Percentiles rank a stretch among this genome's conserved stretches.
Conservation (phyloP, 1,140 invertebrate species). For the Trichomalopsis sarcophagae region DNA sequence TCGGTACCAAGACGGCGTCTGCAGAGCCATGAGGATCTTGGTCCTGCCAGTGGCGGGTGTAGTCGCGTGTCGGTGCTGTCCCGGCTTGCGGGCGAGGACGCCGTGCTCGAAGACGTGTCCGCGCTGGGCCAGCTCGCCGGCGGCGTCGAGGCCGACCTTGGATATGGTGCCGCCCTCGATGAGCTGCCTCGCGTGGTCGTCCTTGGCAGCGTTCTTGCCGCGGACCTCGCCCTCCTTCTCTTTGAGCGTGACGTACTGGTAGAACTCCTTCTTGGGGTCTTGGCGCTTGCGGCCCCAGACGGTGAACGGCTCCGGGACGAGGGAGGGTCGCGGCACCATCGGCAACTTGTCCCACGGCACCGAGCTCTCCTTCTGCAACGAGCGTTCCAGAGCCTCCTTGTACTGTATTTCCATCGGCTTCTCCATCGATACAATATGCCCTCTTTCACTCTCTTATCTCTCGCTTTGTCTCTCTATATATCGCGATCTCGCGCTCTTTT, state of each 20-base stretch:
- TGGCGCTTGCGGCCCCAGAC: constrained; percentile 81
- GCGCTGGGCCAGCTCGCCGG: constrained; percentile 67
- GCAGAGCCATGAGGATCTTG: constrained; percentile 69
- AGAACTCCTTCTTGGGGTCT: constrained; percentile 71
- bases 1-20: constrained; percentile 72
- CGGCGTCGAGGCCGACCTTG: constrained; percentile 69
- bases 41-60: constrained; percentile 67
- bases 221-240: constrained; percentile 68
- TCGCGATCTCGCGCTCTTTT: constrained; percentile 20
- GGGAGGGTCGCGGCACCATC: constrained; percentile 86
- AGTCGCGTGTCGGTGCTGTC: constrained; percentile 58
- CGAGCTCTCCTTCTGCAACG: constrained; percentile 81
- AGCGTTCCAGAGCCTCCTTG: constrained; percentile 52
- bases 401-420: constrained; percentile 46
- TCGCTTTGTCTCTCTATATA: constrained; percentile 26
- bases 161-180: constrained; percentile 68
- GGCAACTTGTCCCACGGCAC: constrained; percentile 91
- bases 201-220: constrained; percentile 66
- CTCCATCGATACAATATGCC: constrained; percentile 10
- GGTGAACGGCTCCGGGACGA: constrained; percentile 87
- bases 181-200: constrained; percentile 69
- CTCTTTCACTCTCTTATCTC: background rate
- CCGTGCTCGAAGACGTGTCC: constrained; percentile 71
- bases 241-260: constrained; percentile 69
- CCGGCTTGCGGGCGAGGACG: constrained; percentile 65